Base-by-base conservation (phyloP, 2,113 vertebrate genomes). In the Corythornis madagascariensis region DNA sequence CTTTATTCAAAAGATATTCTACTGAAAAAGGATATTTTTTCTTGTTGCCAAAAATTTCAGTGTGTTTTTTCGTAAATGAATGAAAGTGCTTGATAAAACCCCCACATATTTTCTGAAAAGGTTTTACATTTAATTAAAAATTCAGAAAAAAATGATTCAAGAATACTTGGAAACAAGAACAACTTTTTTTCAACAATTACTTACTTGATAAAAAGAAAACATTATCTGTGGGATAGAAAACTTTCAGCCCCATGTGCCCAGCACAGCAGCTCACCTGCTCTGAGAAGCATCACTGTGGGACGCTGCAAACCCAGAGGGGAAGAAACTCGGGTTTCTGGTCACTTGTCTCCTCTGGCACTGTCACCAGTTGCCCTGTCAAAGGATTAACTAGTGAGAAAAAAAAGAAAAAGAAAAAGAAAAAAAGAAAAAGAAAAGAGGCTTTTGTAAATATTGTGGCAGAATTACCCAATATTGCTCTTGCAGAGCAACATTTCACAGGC, bases 61-160 rank as follows among this genome's bases (percentile, higher is more conserved):
- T 18, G n/a, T 2, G 1, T 20, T 42, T 89, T 87, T 29, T 33
- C 11, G 13, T 38, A 67, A 82, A 45, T 7, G 24, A 59, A 73
- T 26, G 31, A 3, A 78, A 65, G 9, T 18, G 8, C 38, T 57
- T 74, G 57, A 57, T 69, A 78, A n/a, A 55, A 11, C 7, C 17
- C 26, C 0, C 0, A 0, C 0, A 0, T 8, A 35, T 55, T 86
- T 88, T 53, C 35, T 69, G 69, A 40, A 63, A 57, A 61, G 1
- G 1, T 26, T 50, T 29, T 26, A 20, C 20, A 29, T 56, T 56
- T 19, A 16, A 64, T 74, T 55, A 40, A 29, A 63, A 45, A n/a
- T 69, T 33, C 69, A 21, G 7, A 7, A 69, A 67, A 29, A 40
- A n/a, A 6, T 38, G 38, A 38, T 38, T 38, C 38, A 38, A 38